Evolutionary conservation across 2,113 vertebrate species (phyloP).

Genomic region (Hippocampus zosterae): DNA sequence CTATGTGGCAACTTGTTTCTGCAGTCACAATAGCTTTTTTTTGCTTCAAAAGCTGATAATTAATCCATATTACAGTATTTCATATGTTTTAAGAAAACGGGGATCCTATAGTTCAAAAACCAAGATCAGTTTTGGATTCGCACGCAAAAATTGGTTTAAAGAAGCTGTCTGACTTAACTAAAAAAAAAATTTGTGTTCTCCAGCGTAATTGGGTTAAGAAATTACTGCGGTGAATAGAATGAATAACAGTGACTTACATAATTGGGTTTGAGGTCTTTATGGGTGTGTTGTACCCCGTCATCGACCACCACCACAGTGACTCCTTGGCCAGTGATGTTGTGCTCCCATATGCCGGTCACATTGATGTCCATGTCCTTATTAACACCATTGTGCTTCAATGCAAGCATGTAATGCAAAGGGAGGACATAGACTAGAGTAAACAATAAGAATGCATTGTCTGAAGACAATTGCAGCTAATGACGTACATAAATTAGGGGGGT

Average conservation of each 20-base stretch:
- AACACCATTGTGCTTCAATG: constrained; percentile 79
- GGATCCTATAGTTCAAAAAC: too few relatives aligned
- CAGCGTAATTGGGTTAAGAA: neutral
- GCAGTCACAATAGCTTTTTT: too few relatives aligned
- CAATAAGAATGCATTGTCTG: neutral
- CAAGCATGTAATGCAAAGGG: neutral
- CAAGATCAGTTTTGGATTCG: too few relatives aligned
- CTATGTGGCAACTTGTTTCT: too few relatives aligned
- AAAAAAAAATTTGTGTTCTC: too few relatives aligned
- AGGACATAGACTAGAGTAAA: neutral
- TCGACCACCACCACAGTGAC: constrained; percentile 96
- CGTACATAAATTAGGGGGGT: neutral
- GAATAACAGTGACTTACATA: constrained; percentile 78
- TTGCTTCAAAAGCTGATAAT: too few relatives aligned
- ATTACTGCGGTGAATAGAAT: neutral
- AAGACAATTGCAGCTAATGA: neutral
- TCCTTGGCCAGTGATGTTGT: constrained; percentile 86
- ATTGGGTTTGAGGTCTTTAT: constrained; percentile 89
- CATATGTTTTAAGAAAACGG: too few relatives aligned
- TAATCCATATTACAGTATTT: too few relatives aligned
- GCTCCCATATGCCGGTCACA: constrained; percentile 91
- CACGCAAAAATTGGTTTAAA: too few relatives aligned
- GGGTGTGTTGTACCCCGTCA: constrained; percentile 88
- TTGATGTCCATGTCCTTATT: constrained; percentile 91
- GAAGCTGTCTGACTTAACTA: too few relatives aligned